Evolutionary conservation across 2,113 vertebrate genomes (phyloP).

Genomic region (Alaudala cheleensis): DNA sequence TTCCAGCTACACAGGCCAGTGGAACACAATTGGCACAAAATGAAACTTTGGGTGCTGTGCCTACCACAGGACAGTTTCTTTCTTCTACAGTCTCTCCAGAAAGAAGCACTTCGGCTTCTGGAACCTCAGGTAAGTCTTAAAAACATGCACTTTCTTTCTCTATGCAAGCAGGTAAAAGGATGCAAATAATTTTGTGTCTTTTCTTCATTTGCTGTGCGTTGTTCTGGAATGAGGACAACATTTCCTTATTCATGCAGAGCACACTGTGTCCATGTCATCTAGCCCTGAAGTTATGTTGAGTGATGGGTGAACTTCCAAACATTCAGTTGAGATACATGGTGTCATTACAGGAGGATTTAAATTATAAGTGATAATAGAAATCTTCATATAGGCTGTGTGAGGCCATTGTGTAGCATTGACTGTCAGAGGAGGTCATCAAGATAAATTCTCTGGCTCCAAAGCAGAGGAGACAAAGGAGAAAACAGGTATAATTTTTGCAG

Average conservation of each 20-base stretch:
- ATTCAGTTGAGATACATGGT: not conserved
- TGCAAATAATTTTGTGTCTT: not conserved
- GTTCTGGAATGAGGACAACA: not conserved
- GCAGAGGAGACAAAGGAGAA: not conserved
- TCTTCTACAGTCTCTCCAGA: not conserved
- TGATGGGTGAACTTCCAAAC: not conserved
- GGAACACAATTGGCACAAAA: not conserved
- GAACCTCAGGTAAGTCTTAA: slow-evolving; percentile 18
- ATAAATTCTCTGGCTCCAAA: not conserved
- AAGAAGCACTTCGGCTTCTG: not conserved
- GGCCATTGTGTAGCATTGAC: not conserved
- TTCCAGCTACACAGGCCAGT: not conserved
- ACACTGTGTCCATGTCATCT: not conserved
- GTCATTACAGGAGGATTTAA: not conserved
- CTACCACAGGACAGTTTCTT: not conserved
- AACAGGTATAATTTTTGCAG: not conserved
- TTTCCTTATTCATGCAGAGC: not conserved
- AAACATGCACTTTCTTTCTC: not conserved
- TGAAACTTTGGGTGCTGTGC: not conserved
- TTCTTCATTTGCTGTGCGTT: not conserved
- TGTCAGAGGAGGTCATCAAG: not conserved
- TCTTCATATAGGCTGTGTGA: not conserved
- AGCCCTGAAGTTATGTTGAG: not conserved
- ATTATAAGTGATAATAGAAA: not conserved
- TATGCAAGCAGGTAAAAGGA: not conserved